These are phyloP conservation scores for Antheraea mylitta DNA, from an alignment of 1,140 invertebrate genomes.

Conservation along the genomic window DNA sequence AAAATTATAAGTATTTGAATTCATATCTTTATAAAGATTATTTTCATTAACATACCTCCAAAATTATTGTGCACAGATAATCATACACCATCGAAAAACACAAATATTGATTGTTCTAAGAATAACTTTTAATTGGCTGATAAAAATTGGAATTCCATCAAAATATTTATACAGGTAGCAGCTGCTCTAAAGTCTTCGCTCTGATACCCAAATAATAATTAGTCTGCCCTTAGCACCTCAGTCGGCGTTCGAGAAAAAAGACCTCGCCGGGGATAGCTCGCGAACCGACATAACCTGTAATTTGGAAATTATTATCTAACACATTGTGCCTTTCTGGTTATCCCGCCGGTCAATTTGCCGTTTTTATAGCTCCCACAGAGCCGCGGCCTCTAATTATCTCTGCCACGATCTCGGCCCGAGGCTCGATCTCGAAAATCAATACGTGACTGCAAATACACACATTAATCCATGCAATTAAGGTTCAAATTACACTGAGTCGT, in stretches of 20 bases:
- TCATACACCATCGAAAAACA: background rate
- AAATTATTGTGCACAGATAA: no score
- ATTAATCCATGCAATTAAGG: slow-evolving; percentile 33
- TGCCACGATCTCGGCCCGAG: slow-evolving; percentile 66
- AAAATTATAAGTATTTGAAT: no score
- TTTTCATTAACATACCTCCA: no score
- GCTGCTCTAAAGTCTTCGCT: slow-evolving; percentile 72
- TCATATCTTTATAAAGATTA: no score
- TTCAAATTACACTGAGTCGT: slow-evolving; percentile 21
- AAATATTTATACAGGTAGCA: slow-evolving; percentile 79
- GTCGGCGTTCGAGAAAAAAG: slow-evolving; percentile 66
- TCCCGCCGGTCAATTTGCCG: slow-evolving; percentile 78
- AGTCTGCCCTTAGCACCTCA: slow-evolving; percentile 76
- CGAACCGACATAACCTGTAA: slow-evolving; percentile 75
- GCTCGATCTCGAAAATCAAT: slow-evolving; percentile 33
- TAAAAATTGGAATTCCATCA: slow-evolving; percentile 48
- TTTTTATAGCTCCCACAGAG: slow-evolving; percentile 76
- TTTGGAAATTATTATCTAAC: slow-evolving; percentile 79
- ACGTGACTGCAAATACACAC: slow-evolving; percentile 25
- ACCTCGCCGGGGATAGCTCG: slow-evolving; percentile 59
- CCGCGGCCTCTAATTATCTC: slow-evolving; percentile 76
- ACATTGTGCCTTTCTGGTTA: slow-evolving; percentile 78
- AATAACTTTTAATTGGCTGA: slow-evolving; percentile 50
- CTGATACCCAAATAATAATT: slow-evolving; percentile 76
- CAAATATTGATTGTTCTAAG: slow-evolving; percentile 6